phyloP scores from a whole-genome alignment of 2,888 invertebrate species.

The Oscheius sp. region DNA sequence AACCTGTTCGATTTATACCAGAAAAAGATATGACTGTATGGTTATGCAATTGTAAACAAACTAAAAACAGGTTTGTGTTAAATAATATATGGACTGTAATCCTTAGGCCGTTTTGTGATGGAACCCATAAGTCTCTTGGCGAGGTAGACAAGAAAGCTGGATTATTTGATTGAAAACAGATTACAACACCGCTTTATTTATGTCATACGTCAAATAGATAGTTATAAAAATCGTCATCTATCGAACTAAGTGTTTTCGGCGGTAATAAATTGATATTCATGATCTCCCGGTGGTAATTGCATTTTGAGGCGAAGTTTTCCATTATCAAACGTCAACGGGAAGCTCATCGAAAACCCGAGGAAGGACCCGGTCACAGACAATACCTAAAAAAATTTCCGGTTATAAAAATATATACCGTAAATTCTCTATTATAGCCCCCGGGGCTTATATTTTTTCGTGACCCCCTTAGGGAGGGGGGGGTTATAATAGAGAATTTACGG shows the following conservation, averaged over 20 bases:
- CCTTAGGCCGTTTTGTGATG: slow-evolving; percentile 96
- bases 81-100: background rate
- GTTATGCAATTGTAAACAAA: slow-evolving; percentile 98
- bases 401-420: too few species aligned
- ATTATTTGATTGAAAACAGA: slow-evolving; percentile 51
- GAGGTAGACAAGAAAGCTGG: slow-evolving; percentile 65
- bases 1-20: slow-evolving; percentile 86
- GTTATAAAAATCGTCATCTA: too few species aligned
- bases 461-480: too few species aligned
- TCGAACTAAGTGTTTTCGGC: background rate
- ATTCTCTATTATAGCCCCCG: too few species aligned
- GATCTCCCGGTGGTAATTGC: background rate
- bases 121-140: slow-evolving; percentile 81
- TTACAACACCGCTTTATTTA: background rate
- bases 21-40: slow-evolving; percentile 86
- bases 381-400: background rate
- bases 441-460: too few species aligned
- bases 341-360: background rate
- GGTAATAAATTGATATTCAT: slow-evolving; percentile 2
- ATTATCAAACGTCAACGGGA: background rate
- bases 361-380: slow-evolving; percentile 1
- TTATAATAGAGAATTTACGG: too few species aligned
- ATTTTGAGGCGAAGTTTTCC: background rate
- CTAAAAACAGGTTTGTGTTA: slow-evolving; percentile 47
- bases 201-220: too few species aligned